Conservation (phyloP, 1,140 invertebrate species). For the Ips typographus region DNA sequence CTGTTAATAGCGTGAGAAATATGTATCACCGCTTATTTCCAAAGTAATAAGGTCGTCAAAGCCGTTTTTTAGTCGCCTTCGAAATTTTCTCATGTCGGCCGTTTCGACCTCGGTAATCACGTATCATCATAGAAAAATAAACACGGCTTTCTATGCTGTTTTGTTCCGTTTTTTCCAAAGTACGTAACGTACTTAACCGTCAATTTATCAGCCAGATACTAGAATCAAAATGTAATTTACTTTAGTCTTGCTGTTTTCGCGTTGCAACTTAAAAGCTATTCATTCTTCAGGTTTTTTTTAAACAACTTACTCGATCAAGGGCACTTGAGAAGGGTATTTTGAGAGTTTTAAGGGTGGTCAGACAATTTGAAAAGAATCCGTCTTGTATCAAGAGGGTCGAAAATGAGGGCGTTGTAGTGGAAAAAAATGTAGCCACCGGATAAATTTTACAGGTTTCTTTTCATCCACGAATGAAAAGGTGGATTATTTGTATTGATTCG, state of each 20-base stretch:
- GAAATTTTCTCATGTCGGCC: slow-evolving; percentile 14
- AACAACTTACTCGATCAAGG: slow-evolving; percentile 22
- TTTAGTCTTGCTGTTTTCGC: neutral
- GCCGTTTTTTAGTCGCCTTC: slow-evolving; percentile 2
- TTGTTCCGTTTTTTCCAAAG: neutral
- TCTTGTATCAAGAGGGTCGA: slow-evolving; percentile 28
- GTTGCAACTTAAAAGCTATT: neutral
- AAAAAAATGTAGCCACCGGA: slow-evolving; percentile 23
- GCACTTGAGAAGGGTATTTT: slow-evolving; percentile 29
- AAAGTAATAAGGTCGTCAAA: slow-evolving; percentile 11
- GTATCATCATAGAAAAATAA: slow-evolving; percentile 11
- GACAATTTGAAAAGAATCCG: slow-evolving; percentile 32
- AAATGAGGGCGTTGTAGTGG: slow-evolving; percentile 26
- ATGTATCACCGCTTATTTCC: slow-evolving; percentile 4
- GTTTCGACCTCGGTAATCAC: slow-evolving; percentile 6
- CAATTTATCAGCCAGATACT: slow-evolving; percentile 4
- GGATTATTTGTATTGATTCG: neutral
- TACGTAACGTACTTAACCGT: neutral
- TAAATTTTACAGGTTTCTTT: slow-evolving; percentile 15
- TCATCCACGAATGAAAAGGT: slow-evolving; percentile 6
- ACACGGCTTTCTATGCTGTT: neutral
- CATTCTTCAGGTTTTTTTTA: neutral
- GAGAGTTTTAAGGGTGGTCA: slow-evolving; percentile 34
- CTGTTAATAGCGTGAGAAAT: slow-evolving; percentile 16
- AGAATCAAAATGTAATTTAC: slow-evolving; percentile 4